A percentile compares a stretch with the other conserved stretches of the same genome.
phyloP scores from a whole-genome alignment of 2,113 vertebrate genomes.

The Morone chrysops region DNA sequence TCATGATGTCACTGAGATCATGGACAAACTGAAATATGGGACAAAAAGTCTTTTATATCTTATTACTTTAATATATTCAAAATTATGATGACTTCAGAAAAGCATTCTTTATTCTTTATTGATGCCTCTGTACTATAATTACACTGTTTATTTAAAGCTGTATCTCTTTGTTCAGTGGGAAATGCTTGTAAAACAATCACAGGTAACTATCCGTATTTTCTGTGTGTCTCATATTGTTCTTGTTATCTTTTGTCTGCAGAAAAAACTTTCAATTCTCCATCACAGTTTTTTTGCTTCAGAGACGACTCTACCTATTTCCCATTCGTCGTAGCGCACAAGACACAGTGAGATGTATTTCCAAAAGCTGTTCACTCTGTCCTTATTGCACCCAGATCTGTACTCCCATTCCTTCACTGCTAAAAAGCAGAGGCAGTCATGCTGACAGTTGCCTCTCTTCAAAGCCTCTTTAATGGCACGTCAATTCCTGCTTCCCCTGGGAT shows the following conservation, averaged over 20 bases:
- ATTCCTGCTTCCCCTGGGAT: constrained; percentile 72
- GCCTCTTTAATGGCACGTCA: constrained; percentile 74
- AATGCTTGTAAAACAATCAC: not conserved
- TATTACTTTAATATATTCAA: not conserved
- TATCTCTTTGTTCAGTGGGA: not conserved
- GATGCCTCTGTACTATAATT: not conserved
- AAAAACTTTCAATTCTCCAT: constrained; percentile 25
- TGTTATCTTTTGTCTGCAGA: constrained; percentile 45
- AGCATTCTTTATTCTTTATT: not conserved
- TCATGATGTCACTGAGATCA: constrained; percentile 33
- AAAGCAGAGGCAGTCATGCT: constrained; percentile 66
- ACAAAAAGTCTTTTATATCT: not conserved
- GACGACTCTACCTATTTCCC: constrained; percentile 13
- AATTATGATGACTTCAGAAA: not conserved
- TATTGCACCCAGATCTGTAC: constrained; percentile 64
- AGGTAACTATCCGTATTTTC: not conserved
- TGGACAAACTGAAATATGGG: not conserved
- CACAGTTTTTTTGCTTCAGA: constrained; percentile 22
- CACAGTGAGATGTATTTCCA: constrained; percentile 48
- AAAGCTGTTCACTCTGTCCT: constrained; percentile 52
- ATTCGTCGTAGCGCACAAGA: constrained; percentile 10
- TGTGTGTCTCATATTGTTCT: constrained; percentile 8
- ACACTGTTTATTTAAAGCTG: not conserved
- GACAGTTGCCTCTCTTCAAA: constrained; percentile 79
- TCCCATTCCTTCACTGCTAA: constrained; percentile 48